Conservation (phyloP, 2,888 invertebrate species). For the Erannis defoliaria region DNA sequence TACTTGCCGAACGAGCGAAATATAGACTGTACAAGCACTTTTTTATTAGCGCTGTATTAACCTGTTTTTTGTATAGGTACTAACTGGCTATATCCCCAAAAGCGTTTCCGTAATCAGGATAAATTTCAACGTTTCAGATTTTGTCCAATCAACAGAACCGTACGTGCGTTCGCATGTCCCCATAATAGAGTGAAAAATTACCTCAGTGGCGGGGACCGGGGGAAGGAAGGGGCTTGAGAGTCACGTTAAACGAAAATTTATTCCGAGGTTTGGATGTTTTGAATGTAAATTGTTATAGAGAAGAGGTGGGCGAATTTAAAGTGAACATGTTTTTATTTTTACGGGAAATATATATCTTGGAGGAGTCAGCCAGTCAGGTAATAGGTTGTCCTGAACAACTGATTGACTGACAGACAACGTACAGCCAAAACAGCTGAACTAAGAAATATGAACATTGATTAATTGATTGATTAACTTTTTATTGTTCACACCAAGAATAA, state of each 20-base stretch:
- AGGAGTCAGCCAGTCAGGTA: too few species aligned
- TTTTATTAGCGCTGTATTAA: too few species aligned
- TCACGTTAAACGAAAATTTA: conserved; percentile 23
- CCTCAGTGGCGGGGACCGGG: neutral
- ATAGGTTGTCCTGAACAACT: too few species aligned
- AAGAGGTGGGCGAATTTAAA: neutral
- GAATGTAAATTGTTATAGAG: conserved; percentile 12
- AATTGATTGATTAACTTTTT: too few species aligned
- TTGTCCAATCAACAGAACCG: neutral
- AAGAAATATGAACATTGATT: too few species aligned
- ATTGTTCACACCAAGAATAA: too few species aligned
- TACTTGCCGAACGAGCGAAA: too few species aligned
- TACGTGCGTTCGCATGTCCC: conserved; percentile 4
- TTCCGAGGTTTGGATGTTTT: neutral
- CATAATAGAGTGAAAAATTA: conserved; percentile 29
- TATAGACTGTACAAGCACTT: too few species aligned
- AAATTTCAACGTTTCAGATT: neutral
- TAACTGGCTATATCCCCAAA: neutral
- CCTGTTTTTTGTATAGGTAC: too few species aligned
- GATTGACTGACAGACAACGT: too few species aligned
- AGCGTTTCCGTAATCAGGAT: neutral
- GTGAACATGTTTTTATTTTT: neutral
- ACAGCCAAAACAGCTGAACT: too few species aligned
- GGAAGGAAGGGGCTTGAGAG: too few species aligned
- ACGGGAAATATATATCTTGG: neutral